Evolutionary conservation across 64 coral and sea anemone genomes (phyloP).

Genomic region (Stichodactyla mertensii): DNA sequence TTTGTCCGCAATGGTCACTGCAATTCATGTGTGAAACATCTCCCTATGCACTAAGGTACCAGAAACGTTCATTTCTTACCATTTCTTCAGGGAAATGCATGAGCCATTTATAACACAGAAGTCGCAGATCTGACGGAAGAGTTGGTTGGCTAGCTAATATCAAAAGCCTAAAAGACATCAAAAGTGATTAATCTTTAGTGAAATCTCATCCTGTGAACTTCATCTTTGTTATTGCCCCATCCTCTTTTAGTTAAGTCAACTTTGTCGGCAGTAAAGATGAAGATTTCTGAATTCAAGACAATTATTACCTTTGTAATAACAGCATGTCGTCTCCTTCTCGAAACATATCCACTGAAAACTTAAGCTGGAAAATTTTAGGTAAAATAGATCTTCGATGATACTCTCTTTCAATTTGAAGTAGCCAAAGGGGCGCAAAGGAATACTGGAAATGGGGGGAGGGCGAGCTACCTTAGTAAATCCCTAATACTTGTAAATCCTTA

Average conservation of each 20-base stretch:
- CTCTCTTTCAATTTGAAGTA: not conserved
- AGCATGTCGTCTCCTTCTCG: conserved; percentile 73
- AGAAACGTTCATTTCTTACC: conserved; percentile 5
- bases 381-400: not conserved
- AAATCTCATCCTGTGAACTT: not conserved
- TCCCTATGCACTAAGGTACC: no score
- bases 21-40: no score
- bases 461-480: not conserved
- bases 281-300: no score
- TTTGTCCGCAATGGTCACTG: no score
- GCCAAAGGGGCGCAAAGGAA: no score
- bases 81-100: conserved; percentile 61
- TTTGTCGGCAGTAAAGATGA: no score
- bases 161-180: conserved; percentile 34
- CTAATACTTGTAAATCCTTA: no score
- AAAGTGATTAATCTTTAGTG: not conserved
- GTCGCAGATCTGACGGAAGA: conserved; percentile 38
- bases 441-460: no score
- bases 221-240: no score
- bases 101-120: conserved; percentile 70
- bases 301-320: conserved; percentile 70
- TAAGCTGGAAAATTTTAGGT: conserved; percentile 34
- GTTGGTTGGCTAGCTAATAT: conserved; percentile 48
- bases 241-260: no score
- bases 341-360: conserved; percentile 87